Conservation (phyloP, 2,113 vertebrate species). For the Aptenodytes patagonicus region DNA sequence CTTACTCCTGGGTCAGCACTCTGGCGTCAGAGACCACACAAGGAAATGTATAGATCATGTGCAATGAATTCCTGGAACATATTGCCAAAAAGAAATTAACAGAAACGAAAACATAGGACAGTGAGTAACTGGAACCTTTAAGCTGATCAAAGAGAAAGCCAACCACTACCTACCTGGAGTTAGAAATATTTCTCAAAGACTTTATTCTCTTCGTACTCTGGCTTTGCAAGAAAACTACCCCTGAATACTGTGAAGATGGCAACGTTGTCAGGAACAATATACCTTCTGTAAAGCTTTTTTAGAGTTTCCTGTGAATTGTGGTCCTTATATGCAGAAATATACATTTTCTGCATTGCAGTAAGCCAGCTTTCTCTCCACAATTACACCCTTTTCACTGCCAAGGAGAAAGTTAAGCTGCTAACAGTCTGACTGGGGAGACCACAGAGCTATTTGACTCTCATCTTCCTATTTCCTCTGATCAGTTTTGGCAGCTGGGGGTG, state of each 20-base stretch:
- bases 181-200: neutral
- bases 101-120: neutral
- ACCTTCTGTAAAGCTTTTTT: neutral
- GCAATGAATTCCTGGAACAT: neutral
- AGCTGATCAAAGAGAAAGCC: neutral
- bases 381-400: slow-evolving; percentile 1
- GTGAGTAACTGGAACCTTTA: neutral
- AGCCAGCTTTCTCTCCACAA: neutral
- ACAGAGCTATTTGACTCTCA: neutral
- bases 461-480: slow-evolving; percentile 3
- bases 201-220: neutral
- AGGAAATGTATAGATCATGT: neutral
- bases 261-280: neutral
- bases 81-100: neutral
- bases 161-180: neutral
- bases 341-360: neutral
- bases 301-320: neutral
- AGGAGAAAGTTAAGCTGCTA: slow-evolving; percentile 1
- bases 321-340: neutral
- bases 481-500: neutral
- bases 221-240: neutral
- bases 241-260: neutral
- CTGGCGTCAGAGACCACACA: neutral
- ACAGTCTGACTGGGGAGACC: neutral
- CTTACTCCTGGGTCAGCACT: neutral